Conservation (phyloP, 2,888 invertebrate genomes). For the Tipula helvola region DNA sequence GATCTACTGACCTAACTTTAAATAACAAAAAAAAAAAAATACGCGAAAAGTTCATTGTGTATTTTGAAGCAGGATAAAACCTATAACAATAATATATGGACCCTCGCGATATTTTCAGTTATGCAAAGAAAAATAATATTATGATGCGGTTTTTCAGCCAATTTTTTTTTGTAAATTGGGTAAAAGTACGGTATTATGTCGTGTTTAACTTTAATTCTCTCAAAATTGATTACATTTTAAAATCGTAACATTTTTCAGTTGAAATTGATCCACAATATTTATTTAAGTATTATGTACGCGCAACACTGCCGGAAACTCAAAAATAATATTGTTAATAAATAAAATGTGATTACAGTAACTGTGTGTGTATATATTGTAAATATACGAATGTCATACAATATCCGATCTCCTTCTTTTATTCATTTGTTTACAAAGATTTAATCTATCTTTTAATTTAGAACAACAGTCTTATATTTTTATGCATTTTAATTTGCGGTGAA, state of each 20-base stretch:
- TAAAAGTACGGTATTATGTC: not conserved
- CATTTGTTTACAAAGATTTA: not conserved
- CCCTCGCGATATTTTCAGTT: not conserved
- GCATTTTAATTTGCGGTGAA: not conserved
- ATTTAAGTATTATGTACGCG: too few species aligned
- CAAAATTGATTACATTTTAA: not conserved
- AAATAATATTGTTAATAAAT: not conserved
- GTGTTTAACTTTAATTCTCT: not conserved
- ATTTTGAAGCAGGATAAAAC: not conserved
- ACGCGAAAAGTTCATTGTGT: not conserved
- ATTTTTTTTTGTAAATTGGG: not conserved
- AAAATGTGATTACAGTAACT: not conserved
- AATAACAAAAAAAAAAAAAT: not conserved
- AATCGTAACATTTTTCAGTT: not conserved
- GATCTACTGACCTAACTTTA: not conserved
- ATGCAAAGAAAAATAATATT: not conserved
- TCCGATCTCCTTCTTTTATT: not conserved
- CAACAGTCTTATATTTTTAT: not conserved
- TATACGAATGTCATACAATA: not conserved
- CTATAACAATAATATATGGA: not conserved
- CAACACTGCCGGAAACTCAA: not conserved
- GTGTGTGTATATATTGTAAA: not conserved
- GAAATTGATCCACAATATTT: not conserved
- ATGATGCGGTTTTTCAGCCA: not conserved
- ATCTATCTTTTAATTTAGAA: not conserved